phyloP scores from a whole-genome alignment of 2,888 invertebrate genomes.

The Ectemnius cavifrons region DNA sequence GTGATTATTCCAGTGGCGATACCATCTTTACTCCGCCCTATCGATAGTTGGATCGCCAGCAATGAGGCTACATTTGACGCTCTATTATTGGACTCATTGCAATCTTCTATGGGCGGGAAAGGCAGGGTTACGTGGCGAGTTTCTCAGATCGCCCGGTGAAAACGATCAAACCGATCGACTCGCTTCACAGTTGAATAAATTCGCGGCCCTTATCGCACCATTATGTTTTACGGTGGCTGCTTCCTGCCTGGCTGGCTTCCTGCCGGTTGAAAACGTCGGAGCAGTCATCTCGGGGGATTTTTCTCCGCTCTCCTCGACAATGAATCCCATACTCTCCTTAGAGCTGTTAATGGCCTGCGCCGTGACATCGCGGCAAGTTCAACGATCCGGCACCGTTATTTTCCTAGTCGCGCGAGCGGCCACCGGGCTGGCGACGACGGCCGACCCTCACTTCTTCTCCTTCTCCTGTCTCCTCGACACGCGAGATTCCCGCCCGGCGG shows the following conservation, averaged over 20 bases:
- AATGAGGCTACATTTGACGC: too few relatives aligned
- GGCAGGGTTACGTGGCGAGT: too few relatives aligned
- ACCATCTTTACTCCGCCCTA: too few relatives aligned
- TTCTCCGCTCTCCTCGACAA: conserved; percentile 42
- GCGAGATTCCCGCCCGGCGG: neutral
- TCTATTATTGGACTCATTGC: too few relatives aligned
- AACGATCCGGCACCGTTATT: conserved; percentile 65
- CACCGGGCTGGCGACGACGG: conserved; percentile 15
- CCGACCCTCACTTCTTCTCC: conserved; percentile 13
- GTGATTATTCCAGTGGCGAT: too few relatives aligned
- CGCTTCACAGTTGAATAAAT: conserved; percentile 54
- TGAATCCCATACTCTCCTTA: conserved; percentile 44
- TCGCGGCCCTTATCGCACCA: conserved; percentile 52
- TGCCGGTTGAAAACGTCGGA: neutral
- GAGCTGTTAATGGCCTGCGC: conserved; percentile 45
- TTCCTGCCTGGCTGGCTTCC: conserved; percentile 29
- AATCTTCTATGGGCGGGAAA: too few relatives aligned
- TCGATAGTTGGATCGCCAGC: too few relatives aligned
- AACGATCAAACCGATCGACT: conserved; percentile 26
- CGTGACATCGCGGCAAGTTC: conserved; percentile 57
- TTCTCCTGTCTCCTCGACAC: too few relatives aligned
- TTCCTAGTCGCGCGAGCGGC: conserved; percentile 45
- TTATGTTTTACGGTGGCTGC: conserved; percentile 40
- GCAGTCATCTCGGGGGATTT: conserved; percentile 37
- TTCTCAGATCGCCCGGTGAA: neutral